A percentile compares a stretch with the other conserved stretches of the same genome.
These are phyloP conservation scores for Diadegma fenestrale DNA, from an alignment of 2,888 invertebrate species.

Conservation along the genomic window DNA sequence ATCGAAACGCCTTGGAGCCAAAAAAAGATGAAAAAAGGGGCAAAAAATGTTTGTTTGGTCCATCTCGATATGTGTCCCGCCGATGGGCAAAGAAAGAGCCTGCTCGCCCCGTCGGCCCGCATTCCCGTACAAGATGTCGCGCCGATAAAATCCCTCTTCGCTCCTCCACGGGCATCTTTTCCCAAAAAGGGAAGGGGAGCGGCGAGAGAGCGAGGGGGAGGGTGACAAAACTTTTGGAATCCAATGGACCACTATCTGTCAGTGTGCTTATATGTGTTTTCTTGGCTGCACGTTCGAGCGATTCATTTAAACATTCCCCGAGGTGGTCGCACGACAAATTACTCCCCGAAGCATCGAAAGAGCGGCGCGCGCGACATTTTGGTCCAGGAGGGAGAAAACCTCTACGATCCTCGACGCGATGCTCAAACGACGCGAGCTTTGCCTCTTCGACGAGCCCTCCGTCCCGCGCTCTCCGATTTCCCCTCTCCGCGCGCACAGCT, in stretches of 20 bases:
- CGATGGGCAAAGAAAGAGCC: constrained; percentile 66
- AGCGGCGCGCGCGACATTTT: constrained; percentile 71
- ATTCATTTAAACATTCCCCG: constrained; percentile 85
- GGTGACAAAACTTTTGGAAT: constrained; percentile 57
- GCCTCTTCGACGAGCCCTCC: constrained; percentile 21
- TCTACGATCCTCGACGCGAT: constrained; percentile 16
- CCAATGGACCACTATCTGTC: constrained; percentile 52
- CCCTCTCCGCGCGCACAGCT: constrained; percentile 72
- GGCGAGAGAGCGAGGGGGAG: not conserved
- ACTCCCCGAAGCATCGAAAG: constrained; percentile 82
- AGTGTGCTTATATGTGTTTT: constrained; percentile 47
- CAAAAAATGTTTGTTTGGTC: constrained; percentile 20
- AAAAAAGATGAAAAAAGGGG: not conserved
- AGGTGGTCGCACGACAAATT: constrained; percentile 85
- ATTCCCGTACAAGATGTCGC: constrained; percentile 85
- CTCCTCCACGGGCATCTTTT: constrained; percentile 63
- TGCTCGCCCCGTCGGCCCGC: constrained; percentile 82
- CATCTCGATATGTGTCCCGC: constrained; percentile 56
- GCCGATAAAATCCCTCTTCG: constrained; percentile 81
- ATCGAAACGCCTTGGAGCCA: constrained; percentile 42
- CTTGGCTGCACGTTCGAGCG: constrained; percentile 77
- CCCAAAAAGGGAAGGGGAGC: constrained; percentile 47
- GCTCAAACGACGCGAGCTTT: constrained; percentile 12
- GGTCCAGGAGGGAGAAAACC: constrained; percentile 52
- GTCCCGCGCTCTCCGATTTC: constrained; percentile 56